Evolutionary conservation across 2,797 vertebrate genomes (phyloP).

Genomic region (Pangasius mekongensis): DNA sequence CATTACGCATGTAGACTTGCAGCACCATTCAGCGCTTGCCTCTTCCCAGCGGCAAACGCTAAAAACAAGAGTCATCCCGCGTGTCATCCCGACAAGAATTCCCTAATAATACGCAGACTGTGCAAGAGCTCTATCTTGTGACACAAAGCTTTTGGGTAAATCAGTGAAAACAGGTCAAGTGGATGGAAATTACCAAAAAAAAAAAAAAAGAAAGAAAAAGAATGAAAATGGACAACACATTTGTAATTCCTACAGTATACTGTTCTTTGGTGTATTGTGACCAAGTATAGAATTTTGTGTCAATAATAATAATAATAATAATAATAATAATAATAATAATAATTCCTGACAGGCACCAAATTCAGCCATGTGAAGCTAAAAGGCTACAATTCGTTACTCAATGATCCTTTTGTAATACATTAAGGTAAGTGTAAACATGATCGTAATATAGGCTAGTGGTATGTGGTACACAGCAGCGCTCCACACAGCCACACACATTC

Average conservation of each 20-base stretch:
- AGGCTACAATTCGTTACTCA: slow-evolving; percentile 59
- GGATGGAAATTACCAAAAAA: slow-evolving; percentile 10
- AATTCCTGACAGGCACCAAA: slow-evolving; percentile 68
- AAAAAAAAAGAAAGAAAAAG: background rate
- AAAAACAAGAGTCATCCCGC: slow-evolving; percentile 30
- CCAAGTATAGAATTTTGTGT: slow-evolving; percentile 61
- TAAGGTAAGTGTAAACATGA: slow-evolving; percentile 63
- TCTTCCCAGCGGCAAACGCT: slow-evolving; percentile 38
- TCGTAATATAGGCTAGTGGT: slow-evolving; percentile 46
- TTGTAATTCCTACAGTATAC: slow-evolving; percentile 50
- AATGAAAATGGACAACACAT: slow-evolving; percentile 36
- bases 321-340: slow-evolving; percentile 40
- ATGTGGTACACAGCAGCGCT: slow-evolving; percentile 39
- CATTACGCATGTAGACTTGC: slow-evolving; percentile 26
- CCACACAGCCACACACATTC: slow-evolving; percentile 40
- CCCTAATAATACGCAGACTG: slow-evolving; percentile 30
- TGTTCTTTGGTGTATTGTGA: slow-evolving; percentile 75
- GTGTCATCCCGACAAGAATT: slow-evolving; percentile 32
- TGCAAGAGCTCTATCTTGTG: slow-evolving; percentile 35
- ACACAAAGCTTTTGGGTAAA: slow-evolving; percentile 12
- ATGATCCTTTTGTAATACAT: slow-evolving; percentile 58
- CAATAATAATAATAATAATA: slow-evolving; percentile 17
- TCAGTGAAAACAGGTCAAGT: slow-evolving; percentile 30
- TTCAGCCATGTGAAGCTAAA: slow-evolving; percentile 60
- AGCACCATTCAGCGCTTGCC: slow-evolving; percentile 58